Conservation (phyloP, 2,113 vertebrate species). For the Arvicanthis niloticus region DNA sequence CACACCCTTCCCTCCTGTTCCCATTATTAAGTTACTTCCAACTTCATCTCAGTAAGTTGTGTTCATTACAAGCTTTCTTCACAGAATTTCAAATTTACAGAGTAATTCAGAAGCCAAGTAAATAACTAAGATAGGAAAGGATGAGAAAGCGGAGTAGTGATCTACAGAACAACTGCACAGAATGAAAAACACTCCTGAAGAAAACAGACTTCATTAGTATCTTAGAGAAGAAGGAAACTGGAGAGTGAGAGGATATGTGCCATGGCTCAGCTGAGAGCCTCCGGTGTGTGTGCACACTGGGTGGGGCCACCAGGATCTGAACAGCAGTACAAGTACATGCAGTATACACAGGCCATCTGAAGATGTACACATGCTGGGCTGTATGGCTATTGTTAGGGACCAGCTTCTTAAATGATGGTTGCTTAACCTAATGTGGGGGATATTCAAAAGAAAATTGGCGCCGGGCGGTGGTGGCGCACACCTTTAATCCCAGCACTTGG, state of each 20-base stretch:
- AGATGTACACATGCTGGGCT: not conserved
- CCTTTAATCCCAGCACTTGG: no score
- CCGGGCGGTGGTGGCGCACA: no score
- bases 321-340: no score
- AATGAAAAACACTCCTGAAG: slow-evolving; percentile 51
- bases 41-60: not conserved
- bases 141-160: not conserved
- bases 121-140: slow-evolving; percentile 37
- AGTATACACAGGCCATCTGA: rapidly evolving
- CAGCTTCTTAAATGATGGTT: not conserved
- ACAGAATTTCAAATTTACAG: slow-evolving; percentile 24
- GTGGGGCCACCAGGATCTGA: not conserved
- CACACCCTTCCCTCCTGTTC: not conserved
- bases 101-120: slow-evolving; percentile 61
- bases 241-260: not conserved
- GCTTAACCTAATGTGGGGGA: not conserved
- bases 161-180: slow-evolving; percentile 28
- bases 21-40: not conserved
- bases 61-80: slow-evolving; percentile 44
- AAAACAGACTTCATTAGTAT: slow-evolving; percentile 45
- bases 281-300: not conserved
- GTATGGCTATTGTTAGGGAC: not conserved
- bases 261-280: not conserved
- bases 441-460: not conserved
- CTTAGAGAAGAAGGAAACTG: slow-evolving; percentile 48